These are phyloP conservation scores for Cyphomyrmex costatus DNA, from an alignment of 1,140 invertebrate species.

Conservation along the genomic window DNA sequence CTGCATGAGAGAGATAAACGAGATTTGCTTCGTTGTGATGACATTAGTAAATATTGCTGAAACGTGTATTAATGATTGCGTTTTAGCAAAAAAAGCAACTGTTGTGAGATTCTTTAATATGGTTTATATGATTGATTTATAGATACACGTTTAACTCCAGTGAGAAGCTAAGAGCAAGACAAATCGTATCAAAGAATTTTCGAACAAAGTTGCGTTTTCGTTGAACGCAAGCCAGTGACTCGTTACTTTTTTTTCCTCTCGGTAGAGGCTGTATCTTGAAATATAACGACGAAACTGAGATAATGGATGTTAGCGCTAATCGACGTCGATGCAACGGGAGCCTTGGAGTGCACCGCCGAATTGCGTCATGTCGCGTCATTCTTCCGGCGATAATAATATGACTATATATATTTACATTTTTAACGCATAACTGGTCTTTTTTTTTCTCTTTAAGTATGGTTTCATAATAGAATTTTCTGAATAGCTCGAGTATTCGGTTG, in stretches of 20 bases:
- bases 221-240: neutral
- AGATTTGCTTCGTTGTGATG: neutral
- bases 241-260: neutral
- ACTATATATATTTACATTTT: too few species aligned
- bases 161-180: too few species aligned
- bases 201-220: too few species aligned
- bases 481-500: too few species aligned
- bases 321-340: neutral
- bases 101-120: too few species aligned
- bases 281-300: constrained; percentile 25
- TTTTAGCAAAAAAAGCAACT: too few species aligned
- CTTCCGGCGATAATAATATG: constrained; percentile 50
- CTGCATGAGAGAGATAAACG: neutral
- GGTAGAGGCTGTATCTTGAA: neutral
- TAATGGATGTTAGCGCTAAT: constrained; percentile 19
- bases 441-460: neutral
- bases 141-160: too few species aligned
- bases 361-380: constrained; percentile 59
- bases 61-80: neutral
- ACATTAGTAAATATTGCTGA: neutral
- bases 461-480: neutral
- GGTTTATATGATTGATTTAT: too few species aligned
- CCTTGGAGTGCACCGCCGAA: constrained; percentile 24
- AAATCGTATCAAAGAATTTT: too few species aligned
- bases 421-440: constrained; percentile 8